Base-by-base conservation (phyloP, 1,140 invertebrate species). In the Heliconius melpomene region DNA sequence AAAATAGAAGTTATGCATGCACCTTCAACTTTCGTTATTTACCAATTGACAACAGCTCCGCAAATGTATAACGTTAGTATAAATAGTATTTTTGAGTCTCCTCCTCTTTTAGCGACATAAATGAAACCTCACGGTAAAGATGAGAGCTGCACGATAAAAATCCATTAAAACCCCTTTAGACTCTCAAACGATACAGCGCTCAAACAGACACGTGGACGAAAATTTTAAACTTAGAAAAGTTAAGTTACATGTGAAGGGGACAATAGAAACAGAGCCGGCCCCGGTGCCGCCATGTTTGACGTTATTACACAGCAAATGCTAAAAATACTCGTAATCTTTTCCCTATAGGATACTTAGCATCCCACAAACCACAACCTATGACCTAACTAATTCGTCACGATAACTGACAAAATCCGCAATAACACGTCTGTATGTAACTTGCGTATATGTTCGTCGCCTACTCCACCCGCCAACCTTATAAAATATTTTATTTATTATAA, bases 141-240 rank as follows among this genome's bases (percentile, higher is more conserved):
- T 66, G 26, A 66, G 26, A 66, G 60, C 60, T 29, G 23, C 26
- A 29, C 9, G 60, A 66, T 66, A 66, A 66, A 66, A 66, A 66
- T 66, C 60, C 60, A 66, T 66, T 66, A 66, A 66, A 66, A 29
- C 13, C 60, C 60, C 60, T 66, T 66, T 66, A 66, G 60, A 18
- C 60, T 60, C 57, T 66, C 60, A 66, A 66, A 29, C 26, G 60
- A 66, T 66, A 66, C 26, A 20, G 23, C 60, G 60, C 26, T 66
- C 60, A 66, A 29, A 66, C 26, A 26, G 60, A 29, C 60, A 26
- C 60, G 26, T 66, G 60, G 60, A 66, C 60, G 7, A 66, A 26
- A 66, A 13, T 66, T 29, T 66, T 7, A 29, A 66, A 66, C 11
- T 66, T 66, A 26, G 26, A n/a, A 66, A 66, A 66, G 60, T 66